Percentiles rank a stretch among this genome's conserved stretches.
Evolutionary conservation across 2,888 invertebrate genomes (phyloP).

Genomic region (Synergus itoensis): DNA sequence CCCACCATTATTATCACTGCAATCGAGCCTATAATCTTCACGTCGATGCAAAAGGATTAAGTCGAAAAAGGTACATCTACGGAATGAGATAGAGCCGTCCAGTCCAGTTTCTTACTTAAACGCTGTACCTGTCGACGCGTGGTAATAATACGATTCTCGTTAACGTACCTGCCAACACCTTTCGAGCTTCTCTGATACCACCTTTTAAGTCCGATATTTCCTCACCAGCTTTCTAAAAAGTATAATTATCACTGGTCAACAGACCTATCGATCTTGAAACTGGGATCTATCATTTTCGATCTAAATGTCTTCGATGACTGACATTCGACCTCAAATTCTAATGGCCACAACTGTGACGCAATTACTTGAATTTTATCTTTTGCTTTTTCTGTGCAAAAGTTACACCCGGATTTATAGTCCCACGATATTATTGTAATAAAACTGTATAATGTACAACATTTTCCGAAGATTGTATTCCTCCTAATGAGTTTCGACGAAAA

Average conservation of each 20-base stretch:
- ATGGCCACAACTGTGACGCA: too few species aligned
- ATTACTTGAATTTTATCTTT: too few species aligned
- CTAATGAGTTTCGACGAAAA: slow-evolving; percentile 9
- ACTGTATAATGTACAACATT: not conserved
- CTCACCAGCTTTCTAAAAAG: not conserved
- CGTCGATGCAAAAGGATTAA: slow-evolving; percentile 14
- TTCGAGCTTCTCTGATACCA: not conserved
- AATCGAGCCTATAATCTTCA: slow-evolving; percentile 28
- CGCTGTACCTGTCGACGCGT: slow-evolving; percentile 37
- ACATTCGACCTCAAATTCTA: too few species aligned
- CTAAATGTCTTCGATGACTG: too few species aligned
- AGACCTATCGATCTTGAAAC: too few species aligned
- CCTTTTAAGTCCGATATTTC: slow-evolving; percentile 11
- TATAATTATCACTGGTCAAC: too few species aligned
- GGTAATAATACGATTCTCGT: slow-evolving; percentile 16
- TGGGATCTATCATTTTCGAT: too few species aligned
- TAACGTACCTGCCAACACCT: slow-evolving; percentile 34
- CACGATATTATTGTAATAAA: not conserved
- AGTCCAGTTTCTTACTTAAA: slow-evolving; percentile 37
- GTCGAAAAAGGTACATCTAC: not conserved
- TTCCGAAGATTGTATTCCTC: not conserved
- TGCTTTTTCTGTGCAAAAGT: not conserved
- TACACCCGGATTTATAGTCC: not conserved
- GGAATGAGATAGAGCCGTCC: slow-evolving; percentile 20
- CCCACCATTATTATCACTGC: slow-evolving; percentile 4